Evolutionary conservation across 2,888 invertebrate genomes (phyloP), one percentile per base, ranked within the genome.

Genomic region (Gortyna flavago): DNA sequence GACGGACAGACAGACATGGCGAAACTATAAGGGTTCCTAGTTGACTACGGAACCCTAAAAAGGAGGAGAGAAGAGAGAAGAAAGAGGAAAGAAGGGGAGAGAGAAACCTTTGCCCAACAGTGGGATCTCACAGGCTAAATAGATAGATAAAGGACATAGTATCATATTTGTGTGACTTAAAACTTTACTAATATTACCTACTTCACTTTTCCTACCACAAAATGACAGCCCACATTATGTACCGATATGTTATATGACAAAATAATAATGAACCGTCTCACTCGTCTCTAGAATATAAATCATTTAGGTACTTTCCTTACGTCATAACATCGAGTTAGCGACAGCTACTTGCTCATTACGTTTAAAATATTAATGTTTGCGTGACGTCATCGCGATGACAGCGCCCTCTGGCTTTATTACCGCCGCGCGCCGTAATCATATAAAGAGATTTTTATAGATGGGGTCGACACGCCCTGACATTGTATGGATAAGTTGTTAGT

Each of bases 291-390:
- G n/a, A 54, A 72, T 64, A 79, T 72, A 78, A 68, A 72, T 57
- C 48, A 78, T 32, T 62, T n/a, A n/a, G n/a, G n/a, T n/a, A n/a
- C 61, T 72, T 57, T 61, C 29, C 41, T 25, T 16, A 18, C 51
- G 32, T 64, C 54, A 44, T 67, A 62, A 71, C 29, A 61, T 72
- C 41, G 18, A 25, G 29, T 16, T 62, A 67, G 68, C 65, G 70
- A 38, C 59, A 75, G 57, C 41, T n/a, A n/a, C 44, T 25, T 62
- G 61, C 73, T 68, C 72, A 69, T 83, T 75, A 83, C 44, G 29
- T 62, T 59, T 81, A 54, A 81, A 87, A 76, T 75, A 83, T 83
- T 85, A 80, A 85, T 77, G 79, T 79, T 74, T 76, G 72, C 75
- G 70, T 87, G 80, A 85, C 80, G 72, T 80, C 83, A 77, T 51